These are phyloP conservation scores for Aphrophora alni DNA, from an alignment of 2,888 invertebrate genomes.

Conservation along the genomic window DNA sequence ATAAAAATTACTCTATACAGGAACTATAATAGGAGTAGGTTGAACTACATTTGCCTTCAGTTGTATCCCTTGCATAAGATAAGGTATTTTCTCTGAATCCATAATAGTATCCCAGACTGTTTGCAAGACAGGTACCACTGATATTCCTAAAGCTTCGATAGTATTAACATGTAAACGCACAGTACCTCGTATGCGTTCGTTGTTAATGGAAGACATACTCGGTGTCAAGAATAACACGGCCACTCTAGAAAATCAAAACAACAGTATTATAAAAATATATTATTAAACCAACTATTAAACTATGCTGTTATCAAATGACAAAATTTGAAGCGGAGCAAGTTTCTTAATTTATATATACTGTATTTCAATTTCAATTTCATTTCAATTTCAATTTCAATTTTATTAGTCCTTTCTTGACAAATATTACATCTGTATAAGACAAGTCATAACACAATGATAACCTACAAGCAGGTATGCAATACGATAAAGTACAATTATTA, in stretches of 20 bases:
- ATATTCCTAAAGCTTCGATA: slow-evolving; percentile 64
- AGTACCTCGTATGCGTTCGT: slow-evolving; percentile 62
- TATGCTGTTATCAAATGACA: too few relatives aligned
- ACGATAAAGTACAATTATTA: too few relatives aligned
- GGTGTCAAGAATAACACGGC: slow-evolving; percentile 63
- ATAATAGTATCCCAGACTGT: slow-evolving; percentile 63
- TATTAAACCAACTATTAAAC: too few relatives aligned
- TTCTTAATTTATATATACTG: too few relatives aligned
- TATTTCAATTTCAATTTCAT: too few relatives aligned
- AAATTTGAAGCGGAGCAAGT: too few relatives aligned
- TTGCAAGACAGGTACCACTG: slow-evolving; percentile 63
- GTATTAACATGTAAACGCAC: slow-evolving; percentile 63
- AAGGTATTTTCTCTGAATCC: slow-evolving; percentile 67
- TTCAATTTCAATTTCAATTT: too few relatives aligned
- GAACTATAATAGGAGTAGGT: background rate
- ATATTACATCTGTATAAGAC: too few relatives aligned
- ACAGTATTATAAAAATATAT: too few relatives aligned
- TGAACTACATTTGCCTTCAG: background rate
- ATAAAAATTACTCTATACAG: background rate
- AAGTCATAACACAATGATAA: too few relatives aligned
- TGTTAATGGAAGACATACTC: slow-evolving; percentile 66
- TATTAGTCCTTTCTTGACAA: too few relatives aligned
- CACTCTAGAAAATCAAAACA: slow-evolving; percentile 60
- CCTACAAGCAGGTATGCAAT: too few relatives aligned
- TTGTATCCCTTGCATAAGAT: slow-evolving; percentile 67